phyloP scores from a whole-genome alignment of 2,113 vertebrate species.

The Dermatemys mawii region DNA sequence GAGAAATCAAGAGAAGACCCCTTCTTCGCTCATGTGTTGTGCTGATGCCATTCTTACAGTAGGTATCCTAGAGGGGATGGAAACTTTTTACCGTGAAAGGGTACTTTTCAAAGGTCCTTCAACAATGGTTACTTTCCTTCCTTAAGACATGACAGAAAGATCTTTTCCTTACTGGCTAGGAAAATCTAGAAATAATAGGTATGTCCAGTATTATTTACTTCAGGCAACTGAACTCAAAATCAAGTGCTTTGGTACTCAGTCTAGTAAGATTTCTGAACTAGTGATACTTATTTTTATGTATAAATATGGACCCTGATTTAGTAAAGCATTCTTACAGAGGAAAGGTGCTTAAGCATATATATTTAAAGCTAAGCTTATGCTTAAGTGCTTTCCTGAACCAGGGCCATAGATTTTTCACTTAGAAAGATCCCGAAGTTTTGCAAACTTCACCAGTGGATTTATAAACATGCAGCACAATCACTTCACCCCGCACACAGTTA shows the following conservation, averaged over 20 bases:
- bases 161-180: slow-evolving; percentile 28
- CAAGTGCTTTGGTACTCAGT: not conserved
- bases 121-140: rapidly evolving
- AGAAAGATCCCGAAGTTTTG: not conserved
- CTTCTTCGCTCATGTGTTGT: slow-evolving; percentile 91
- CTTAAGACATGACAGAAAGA: slow-evolving; percentile 24
- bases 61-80: slow-evolving; percentile 59
- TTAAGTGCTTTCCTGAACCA: not conserved
- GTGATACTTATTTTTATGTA: not conserved
- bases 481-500: not conserved
- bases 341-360: not conserved
- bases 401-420: not conserved
- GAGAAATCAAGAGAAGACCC: slow-evolving; percentile 94
- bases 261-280: not conserved
- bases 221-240: not conserved
- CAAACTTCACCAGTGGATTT: not conserved
- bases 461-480: not conserved
- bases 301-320: not conserved
- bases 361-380: not conserved
- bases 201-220: rapidly evolving
- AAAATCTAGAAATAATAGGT: slow-evolving; percentile 39
- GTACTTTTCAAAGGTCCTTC: rapidly evolving
- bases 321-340: not conserved
- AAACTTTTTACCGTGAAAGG: not conserved
- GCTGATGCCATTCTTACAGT: slow-evolving; percentile 93